These are phyloP conservation scores for Drosophila fulvimacula DNA, from an alignment of 2,888 invertebrate genomes.

Conservation along the genomic window DNA sequence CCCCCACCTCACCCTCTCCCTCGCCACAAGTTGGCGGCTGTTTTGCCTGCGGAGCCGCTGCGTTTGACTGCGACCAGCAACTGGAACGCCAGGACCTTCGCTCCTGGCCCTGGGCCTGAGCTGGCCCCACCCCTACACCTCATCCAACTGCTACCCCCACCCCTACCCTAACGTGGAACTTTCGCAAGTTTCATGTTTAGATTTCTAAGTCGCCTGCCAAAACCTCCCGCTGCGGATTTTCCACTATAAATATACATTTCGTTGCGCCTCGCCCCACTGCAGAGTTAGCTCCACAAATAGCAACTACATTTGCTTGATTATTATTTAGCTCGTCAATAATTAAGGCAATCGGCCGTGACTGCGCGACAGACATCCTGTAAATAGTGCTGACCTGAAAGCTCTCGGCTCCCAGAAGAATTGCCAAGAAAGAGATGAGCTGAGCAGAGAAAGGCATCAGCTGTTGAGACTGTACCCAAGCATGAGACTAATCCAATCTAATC, in stretches of 20 bases:
- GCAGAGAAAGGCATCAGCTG: no score
- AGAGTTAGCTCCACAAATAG: neutral
- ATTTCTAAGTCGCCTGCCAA: slow-evolving; percentile 68
- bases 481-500: no score
- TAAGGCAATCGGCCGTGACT: neutral
- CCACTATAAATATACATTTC: slow-evolving; percentile 77
- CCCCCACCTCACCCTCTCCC: neutral
- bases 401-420: neutral
- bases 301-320: slow-evolving; percentile 11
- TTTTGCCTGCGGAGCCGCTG: slow-evolving; percentile 39
- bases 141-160: neutral
- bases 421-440: neutral
- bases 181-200: slow-evolving; percentile 72
- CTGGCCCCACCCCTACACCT: slow-evolving; percentile 1
- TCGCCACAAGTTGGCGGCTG: slow-evolving; percentile 44
- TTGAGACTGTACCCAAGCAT: no score
- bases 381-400: neutral
- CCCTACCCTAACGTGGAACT: slow-evolving; percentile 2
- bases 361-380: neutral
- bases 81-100: slow-evolving; percentile 14
- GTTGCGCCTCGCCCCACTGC: neutral
- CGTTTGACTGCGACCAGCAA: slow-evolving; percentile 45
- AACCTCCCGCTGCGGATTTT: slow-evolving; percentile 67
- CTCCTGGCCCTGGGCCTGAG: slow-evolving; percentile 31
- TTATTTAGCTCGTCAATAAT: neutral